These are phyloP conservation scores for Rhinolophus ferrumequinum DNA, from an alignment of 2,113 vertebrate species.

Conservation along the genomic window DNA sequence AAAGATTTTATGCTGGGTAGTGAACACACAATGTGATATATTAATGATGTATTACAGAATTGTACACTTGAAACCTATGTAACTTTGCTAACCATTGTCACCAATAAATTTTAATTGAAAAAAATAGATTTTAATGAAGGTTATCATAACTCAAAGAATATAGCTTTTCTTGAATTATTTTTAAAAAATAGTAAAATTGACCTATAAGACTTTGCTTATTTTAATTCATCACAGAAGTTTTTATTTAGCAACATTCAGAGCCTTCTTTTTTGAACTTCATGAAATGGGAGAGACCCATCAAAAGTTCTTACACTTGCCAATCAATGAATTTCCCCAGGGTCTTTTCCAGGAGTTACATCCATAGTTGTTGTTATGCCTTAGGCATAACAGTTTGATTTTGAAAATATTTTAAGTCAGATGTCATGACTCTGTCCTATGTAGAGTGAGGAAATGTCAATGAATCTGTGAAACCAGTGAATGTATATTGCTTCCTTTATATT, in stretches of 20 bases:
- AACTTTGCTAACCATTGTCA: too few relatives aligned
- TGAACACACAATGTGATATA: too few relatives aligned
- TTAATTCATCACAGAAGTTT: background rate
- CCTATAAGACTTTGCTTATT: background rate
- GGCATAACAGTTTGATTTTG: background rate
- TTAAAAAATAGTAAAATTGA: slow-evolving; percentile 24
- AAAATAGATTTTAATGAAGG: background rate
- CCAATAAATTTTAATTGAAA: too few relatives aligned
- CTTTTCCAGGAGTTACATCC: background rate
- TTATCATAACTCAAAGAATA: background rate
- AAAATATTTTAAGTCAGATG: slow-evolving; percentile 39
- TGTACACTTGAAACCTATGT: too few relatives aligned
- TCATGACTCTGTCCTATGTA: background rate
- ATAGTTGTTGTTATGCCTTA: background rate
- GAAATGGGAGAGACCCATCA: background rate
- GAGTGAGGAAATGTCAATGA: background rate
- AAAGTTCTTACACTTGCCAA: background rate
- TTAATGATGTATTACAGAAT: too few relatives aligned
- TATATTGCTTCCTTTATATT: slow-evolving; percentile 14
- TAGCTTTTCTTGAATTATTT: background rate
- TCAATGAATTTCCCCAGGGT: background rate
- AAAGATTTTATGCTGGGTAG: background rate
- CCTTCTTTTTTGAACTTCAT: background rate
- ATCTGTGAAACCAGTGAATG: background rate
- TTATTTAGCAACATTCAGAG: background rate